Evolutionary conservation across 2,888 invertebrate species (phyloP), one percentile per base, ranked within the genome.

Genomic region (Ophion obscuratus): DNA sequence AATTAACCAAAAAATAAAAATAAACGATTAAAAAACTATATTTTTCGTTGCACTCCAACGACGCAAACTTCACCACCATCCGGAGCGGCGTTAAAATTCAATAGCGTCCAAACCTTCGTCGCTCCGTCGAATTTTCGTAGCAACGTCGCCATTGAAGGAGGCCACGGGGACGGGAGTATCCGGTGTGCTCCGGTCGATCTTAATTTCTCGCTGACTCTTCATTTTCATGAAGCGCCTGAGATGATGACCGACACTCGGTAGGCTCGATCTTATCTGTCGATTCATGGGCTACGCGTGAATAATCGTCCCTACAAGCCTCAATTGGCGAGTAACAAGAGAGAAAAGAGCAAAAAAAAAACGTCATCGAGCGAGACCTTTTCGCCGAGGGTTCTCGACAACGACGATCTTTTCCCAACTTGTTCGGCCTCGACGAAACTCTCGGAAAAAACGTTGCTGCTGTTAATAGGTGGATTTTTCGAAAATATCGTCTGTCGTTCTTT

Each of bases 171-270:
- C 66, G 0, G 75, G 27, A 24, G 44, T 36, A 47, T 83, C 62
- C 47, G 59, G 17, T 5, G 24, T 47, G 61, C 76, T 83, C 64
- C 76, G 79, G 1, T 86, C 83, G 53, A 86, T 85, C 62, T 67
- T 84, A 9, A 82, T 70, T 67, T 83, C 79, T 17, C 80, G 86
- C 9, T 82, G 83, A 40, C 74, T 88, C 79, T 83, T 90, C 47
- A 84, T 87, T 88, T 88, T 90, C 85, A 91, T 88, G 73, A 92
- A 87, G 68, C 90, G 90, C 81, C 86, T 90, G 83, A 92, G 84
- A 70, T 86, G 88, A 74, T 87, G 84, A 27, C 88, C 90, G 77
- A 92, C 84, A 71, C 88, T 90, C 9, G 90, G 89, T 61, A 92
- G 64, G 85, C 89, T 91, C 68, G 88, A 89, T 85, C 86, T 89